Evolutionary conservation across 2,113 vertebrate species (phyloP), one percentile per base, ranked within the genome.

Genomic region (Trogon melanurus): DNA sequence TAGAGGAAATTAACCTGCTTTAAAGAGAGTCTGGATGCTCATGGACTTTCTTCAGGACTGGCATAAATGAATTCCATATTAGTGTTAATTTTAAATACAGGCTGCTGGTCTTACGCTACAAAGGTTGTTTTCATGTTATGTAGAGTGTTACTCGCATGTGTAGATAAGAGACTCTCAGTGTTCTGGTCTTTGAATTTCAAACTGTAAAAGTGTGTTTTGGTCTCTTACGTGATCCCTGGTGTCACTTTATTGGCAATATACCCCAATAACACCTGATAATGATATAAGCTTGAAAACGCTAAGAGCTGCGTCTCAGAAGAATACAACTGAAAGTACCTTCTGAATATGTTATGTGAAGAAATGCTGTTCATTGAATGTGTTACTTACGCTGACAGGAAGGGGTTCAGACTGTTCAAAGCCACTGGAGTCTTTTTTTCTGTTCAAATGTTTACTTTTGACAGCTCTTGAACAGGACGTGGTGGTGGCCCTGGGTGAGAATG

Each of bases 401-500:
- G 21, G 2, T n/a, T 74, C 44, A 90, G 30, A 18, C 67, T 11
- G 41, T 36, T 66, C 16, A 34, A 34, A 89, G n/a, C 29, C 56
- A 15, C 34, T 72, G 41, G 89, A 74, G 36, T 26, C 2, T 41
- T 48, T 51, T 80, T 9, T 85, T 87, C 14, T 88, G 3, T 16
- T 71, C n/a, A 14, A 45, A 51, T 25, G 8, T 56, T 65, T 72
- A 7, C 58, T 94, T 88, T 6, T 34, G 76, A 27, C 97, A 98
- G 98, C 89, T 4, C 69, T 97, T 61, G 95, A 58, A 3, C 67
- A 78, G 26, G 90, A 93, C 1, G 60, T 85, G 23, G 19, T 85
- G 72, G 7, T 66, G 4, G 47, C 87, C 2, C 50, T 90, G 57
- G 50, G 44, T 51, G 53, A 79, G 25, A 22, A 66, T 3, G 14